These are phyloP conservation scores for Stegodyphus mimosarum DNA, from an alignment of 1,140 invertebrate genomes.

Conservation along the genomic window DNA sequence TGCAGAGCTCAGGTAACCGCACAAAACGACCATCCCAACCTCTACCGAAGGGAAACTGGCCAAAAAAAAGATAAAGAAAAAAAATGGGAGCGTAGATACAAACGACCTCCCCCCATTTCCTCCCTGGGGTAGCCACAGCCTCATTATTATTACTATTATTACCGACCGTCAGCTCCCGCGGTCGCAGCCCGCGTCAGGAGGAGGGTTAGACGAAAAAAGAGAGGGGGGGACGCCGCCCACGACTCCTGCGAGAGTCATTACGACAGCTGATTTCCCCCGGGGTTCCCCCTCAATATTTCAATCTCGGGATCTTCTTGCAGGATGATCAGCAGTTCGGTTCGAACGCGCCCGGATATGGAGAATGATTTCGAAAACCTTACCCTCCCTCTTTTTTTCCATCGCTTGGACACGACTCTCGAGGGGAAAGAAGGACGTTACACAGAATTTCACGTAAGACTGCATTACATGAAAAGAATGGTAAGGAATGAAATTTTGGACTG, in stretches of 20 bases:
- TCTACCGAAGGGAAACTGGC: too few relatives aligned
- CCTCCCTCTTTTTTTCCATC: too few relatives aligned
- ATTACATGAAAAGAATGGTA: too few relatives aligned
- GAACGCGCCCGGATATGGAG: too few relatives aligned
- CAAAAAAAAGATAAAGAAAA: background rate
- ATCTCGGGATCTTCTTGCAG: background rate
- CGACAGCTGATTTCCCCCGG: conserved; percentile 9
- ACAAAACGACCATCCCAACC: too few relatives aligned
- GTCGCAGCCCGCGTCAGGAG: background rate
- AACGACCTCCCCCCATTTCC: background rate
- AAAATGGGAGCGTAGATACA: background rate
- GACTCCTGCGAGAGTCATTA: conserved; percentile 36
- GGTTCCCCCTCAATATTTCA: conserved; percentile 8
- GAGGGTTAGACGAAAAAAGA: background rate
- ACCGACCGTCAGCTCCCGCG: background rate
- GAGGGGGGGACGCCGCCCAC: background rate
- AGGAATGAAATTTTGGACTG: too few relatives aligned
- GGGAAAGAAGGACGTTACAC: too few relatives aligned
- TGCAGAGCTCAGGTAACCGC: too few relatives aligned
- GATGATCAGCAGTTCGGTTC: too few relatives aligned
- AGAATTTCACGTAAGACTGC: too few relatives aligned
- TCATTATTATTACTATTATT: conserved; percentile 3
- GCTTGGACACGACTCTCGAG: too few relatives aligned
- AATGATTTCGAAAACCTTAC: too few relatives aligned
- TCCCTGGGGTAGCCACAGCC: background rate